Evolutionary conservation across 2,797 vertebrate species (phyloP).

Genomic region (Craterocephalus amniculus): DNA sequence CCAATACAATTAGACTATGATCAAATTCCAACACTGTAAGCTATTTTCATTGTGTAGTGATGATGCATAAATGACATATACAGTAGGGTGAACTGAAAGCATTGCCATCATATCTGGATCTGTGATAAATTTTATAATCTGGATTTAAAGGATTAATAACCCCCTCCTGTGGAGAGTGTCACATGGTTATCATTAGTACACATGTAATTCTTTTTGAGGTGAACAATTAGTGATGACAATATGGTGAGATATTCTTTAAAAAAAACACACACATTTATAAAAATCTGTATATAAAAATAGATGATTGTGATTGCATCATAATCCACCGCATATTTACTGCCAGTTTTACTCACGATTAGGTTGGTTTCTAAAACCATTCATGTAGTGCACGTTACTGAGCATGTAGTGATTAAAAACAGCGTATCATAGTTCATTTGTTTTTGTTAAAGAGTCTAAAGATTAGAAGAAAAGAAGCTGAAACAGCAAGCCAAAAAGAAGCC

Average conservation of each 20-base stretch:
- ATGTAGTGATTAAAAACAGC: neutral
- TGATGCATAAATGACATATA: slow-evolving; percentile 36
- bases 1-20: slow-evolving; percentile 46
- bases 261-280: too few relatives aligned
- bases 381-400: neutral
- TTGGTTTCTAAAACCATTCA: neutral
- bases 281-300: neutral
- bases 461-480: neutral
- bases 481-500: neutral
- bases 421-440: neutral
- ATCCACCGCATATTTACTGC: neutral
- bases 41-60: slow-evolving; percentile 49
- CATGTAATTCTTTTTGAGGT: slow-evolving; percentile 17
- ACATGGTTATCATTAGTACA: slow-evolving; percentile 31
- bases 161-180: slow-evolving; percentile 7
- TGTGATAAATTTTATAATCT: slow-evolving; percentile 46
- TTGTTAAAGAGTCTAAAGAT: neutral
- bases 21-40: slow-evolving; percentile 25
- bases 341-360: neutral
- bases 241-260: neutral
- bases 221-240: slow-evolving; percentile 4
- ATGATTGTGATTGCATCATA: neutral
- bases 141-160: slow-evolving; percentile 54
- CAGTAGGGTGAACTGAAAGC: slow-evolving; percentile 24
- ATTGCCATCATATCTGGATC: slow-evolving; percentile 14